These are phyloP conservation scores for Crax fasciolata DNA, from an alignment of 2,797 vertebrate species.

Conservation along the genomic window DNA sequence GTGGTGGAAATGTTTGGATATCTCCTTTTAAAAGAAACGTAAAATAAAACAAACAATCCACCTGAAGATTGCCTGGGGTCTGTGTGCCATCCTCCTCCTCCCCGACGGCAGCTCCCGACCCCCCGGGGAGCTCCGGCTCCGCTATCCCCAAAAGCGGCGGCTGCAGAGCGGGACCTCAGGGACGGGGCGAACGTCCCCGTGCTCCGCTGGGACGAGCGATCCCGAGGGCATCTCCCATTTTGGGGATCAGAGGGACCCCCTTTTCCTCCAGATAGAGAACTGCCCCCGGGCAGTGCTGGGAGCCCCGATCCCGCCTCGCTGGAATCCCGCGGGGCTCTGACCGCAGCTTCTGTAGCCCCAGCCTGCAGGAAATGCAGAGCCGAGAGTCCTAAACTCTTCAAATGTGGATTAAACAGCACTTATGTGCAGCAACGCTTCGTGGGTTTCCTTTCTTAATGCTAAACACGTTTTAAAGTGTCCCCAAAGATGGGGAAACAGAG, in stretches of 20 bases:
- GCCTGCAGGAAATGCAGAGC: neutral
- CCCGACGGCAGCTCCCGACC: rapidly evolving
- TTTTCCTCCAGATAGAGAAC: neutral
- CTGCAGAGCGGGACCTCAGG: rapidly evolving
- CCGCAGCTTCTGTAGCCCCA: neutral
- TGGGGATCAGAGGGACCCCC: neutral
- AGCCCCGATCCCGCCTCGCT: too few relatives aligned
- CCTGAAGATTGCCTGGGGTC: rapidly evolving
- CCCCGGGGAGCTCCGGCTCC: neutral
- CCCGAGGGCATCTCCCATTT: rapidly evolving
- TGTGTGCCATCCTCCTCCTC: neutral
- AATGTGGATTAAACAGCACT: neutral
- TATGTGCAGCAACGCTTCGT: neutral
- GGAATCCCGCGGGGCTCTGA: neutral
- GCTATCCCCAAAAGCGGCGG: rapidly evolving
- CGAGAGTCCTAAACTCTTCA: neutral
- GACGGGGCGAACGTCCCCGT: rapidly evolving
- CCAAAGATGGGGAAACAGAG: neutral
- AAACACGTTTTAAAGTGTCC: neutral
- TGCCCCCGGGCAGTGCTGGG: neutral
- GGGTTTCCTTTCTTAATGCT: neutral
- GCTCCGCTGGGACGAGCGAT: neutral
- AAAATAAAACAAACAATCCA: neutral
- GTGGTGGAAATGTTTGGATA: neutral
- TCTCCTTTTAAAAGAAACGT: neutral